Conservation (phyloP, 2,888 invertebrate species). For the Lithophane socia region DNA sequence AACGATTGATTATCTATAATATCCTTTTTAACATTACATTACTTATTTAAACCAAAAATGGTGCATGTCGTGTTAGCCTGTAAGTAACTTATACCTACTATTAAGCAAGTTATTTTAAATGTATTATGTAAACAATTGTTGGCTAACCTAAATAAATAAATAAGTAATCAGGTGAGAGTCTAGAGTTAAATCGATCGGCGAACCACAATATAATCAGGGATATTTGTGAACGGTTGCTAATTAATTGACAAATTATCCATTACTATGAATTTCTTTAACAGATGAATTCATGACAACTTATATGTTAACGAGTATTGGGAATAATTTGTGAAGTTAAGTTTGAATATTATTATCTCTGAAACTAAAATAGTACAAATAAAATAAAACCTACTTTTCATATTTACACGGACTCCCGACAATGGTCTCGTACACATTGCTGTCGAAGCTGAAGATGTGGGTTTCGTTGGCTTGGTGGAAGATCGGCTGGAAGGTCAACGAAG, state of each 20-base stretch:
- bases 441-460: constrained; percentile 85
- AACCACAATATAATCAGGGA: background rate
- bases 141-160: no score
- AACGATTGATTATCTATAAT: no score
- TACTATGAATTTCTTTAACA: background rate
- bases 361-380: constrained; percentile 16
- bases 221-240: background rate
- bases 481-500: constrained; percentile 87
- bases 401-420: constrained; percentile 90
- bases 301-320: background rate
- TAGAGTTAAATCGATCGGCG: background rate
- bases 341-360: background rate
- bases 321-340: background rate
- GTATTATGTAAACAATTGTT: no score
- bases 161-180: background rate
- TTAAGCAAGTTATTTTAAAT: no score
- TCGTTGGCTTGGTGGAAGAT: constrained; percentile 88
- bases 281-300: background rate
- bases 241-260: background rate
- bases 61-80: no score
- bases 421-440: constrained; percentile 88
- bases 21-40: no score
- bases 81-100: no score
- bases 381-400: constrained; percentile 85
- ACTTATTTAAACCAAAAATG: no score